Percentiles rank a stretch among this genome's conserved stretches.
Conservation (phyloP, 2,888 invertebrate species). For the Lasioglossum calceatum region DNA sequence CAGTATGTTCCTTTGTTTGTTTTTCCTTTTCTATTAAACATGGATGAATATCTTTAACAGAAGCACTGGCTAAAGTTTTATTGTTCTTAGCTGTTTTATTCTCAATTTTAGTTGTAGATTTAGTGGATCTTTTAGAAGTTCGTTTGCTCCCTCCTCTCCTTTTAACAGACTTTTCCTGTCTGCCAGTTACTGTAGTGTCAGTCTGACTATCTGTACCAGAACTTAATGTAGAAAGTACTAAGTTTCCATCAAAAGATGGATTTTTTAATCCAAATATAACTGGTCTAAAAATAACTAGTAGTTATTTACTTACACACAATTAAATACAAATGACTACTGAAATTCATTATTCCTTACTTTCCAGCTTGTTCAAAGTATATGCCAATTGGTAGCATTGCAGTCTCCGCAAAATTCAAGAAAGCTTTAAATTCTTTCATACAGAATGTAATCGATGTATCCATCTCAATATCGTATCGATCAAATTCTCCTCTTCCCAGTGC, state of each 20-base stretch:
- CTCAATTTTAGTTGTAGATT: constrained; percentile 31
- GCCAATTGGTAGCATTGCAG: constrained; percentile 88
- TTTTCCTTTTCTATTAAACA: constrained; percentile 23
- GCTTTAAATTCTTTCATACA: constrained; percentile 94
- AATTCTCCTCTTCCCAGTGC: constrained; percentile 91
- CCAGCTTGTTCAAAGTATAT: constrained; percentile 92
- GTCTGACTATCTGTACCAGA: constrained; percentile 85
- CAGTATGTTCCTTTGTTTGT: not conserved
- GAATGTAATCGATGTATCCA: constrained; percentile 92
- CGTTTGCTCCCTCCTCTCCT: constrained; percentile 24
- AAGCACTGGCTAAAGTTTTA: constrained; percentile 6
- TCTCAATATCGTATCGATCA: constrained; percentile 87
- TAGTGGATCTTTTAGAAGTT: constrained; percentile 27
- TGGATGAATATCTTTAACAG: constrained; percentile 7
- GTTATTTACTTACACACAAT: constrained; percentile 86
- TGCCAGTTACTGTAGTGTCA: constrained; percentile 70
- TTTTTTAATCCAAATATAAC: constrained; percentile 91
- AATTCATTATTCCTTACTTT: constrained; percentile 84
- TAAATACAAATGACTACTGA: constrained; percentile 22
- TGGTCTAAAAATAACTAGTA: constrained; percentile 86
- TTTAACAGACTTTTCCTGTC: constrained; percentile 32
- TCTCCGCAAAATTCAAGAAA: constrained; percentile 92
- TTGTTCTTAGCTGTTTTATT: constrained; percentile 24
- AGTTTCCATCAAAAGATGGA: constrained; percentile 91
- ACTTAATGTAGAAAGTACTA: constrained; percentile 92